Evolutionary conservation across 2,113 vertebrate genomes (phyloP), one percentile per base, ranked within the genome.

Genomic region (Sprattus sprattus): DNA sequence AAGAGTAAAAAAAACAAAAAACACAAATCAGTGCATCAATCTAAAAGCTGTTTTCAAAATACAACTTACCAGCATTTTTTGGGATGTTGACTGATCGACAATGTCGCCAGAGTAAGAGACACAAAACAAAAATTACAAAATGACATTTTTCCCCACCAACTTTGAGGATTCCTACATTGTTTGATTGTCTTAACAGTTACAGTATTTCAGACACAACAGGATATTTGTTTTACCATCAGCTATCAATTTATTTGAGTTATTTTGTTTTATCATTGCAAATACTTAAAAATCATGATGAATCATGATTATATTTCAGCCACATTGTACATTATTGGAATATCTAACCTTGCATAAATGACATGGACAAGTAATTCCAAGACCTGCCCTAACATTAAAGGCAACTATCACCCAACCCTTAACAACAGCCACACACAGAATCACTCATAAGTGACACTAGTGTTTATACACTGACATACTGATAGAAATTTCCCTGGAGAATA

Each of bases 21-120:
- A 92, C 93, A 91, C 94, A 90, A 94, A 91, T 78, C 88, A 94
- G 93, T 94, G 93, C 93, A 95, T 92, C 92, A 94, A 94, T 94
- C 91, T 93, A 92, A 91, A 92, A 93, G 92, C 92, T 89, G 91
- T 93, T 93, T 92, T 93, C 92, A 94, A 94, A 90, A 91, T 93
- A 89, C 32, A 91, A 95, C 95, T 95, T 95, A 96, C 95, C 95
- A 95, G 95, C 95, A 96, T 95, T 95, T 96, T 96, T 94, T 95
- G 95, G 89, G 95, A 95, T 90, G 95, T 95, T 92, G 95, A 96
- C 95, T 96, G 95, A 95, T 78, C 71, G 32, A 78, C 71, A 78
- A 95, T 94, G 94, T 95, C 91, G 92, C 94, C 95, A 95, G 94
- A 94, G 92, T 94, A 92, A 95, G 94, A 95, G 95, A 93, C 95